Conservation (phyloP, 2,888 invertebrate genomes). For the Eupithecia abbreviata region DNA sequence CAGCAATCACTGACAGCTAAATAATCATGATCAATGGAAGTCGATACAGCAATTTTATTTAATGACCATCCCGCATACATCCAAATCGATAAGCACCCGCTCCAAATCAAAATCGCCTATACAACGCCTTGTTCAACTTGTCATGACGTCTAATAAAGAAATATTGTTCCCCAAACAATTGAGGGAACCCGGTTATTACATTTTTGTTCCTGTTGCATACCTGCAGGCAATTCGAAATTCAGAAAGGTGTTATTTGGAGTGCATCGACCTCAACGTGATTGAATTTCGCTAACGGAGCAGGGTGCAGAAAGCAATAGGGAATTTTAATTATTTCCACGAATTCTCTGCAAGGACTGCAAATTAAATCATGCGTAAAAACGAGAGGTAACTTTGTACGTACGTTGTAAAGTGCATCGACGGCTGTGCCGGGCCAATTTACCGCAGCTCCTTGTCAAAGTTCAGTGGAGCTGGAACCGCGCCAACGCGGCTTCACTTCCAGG, state of each 20-base stretch:
- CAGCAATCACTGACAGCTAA: constrained; percentile 64
- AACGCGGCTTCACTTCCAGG: constrained; percentile 77
- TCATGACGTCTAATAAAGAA: constrained; percentile 58
- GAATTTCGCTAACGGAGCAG: constrained; percentile 43
- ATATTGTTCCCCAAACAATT: constrained; percentile 60
- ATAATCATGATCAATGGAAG: constrained; percentile 66
- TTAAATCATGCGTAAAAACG: constrained; percentile 18
- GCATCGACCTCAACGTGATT: constrained; percentile 60
- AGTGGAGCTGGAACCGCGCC: constrained; percentile 79
- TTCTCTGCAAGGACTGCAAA: constrained; percentile 23
- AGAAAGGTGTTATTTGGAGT: constrained; percentile 57
- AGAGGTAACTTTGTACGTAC: constrained; percentile 35
- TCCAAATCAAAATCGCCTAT: constrained; percentile 51
- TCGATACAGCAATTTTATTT: constrained; percentile 65
- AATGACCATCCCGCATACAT: constrained; percentile 67
- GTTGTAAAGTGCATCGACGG: constrained; percentile 51
- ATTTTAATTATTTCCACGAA: constrained; percentile 34
- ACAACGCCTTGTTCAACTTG: constrained; percentile 61
- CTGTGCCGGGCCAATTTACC: constrained; percentile 65
- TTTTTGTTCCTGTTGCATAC: constrained; percentile 63
- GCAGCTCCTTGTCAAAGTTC: constrained; percentile 78
- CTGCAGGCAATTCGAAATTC: constrained; percentile 61
- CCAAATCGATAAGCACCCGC: constrained; percentile 64
- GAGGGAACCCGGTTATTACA: constrained; percentile 56
- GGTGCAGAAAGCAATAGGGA: constrained; percentile 43